A percentile compares a stretch with the other conserved stretches of the same genome.
phyloP scores from a whole-genome alignment of 2,113 vertebrate genomes.

The Ariopsis seemanni region DNA sequence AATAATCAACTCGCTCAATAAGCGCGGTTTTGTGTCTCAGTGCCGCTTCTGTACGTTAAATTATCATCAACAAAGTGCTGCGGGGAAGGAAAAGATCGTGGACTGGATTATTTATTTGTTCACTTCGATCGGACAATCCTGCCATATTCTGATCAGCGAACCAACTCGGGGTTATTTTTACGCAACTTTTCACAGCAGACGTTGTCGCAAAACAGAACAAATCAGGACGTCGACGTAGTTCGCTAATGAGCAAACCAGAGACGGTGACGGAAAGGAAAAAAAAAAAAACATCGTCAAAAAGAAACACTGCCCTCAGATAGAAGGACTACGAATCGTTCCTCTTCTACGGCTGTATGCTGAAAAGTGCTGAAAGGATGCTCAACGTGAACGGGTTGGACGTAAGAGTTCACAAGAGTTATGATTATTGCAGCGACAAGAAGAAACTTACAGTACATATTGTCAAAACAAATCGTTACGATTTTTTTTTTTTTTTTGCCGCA shows the following conservation, averaged over 20 bases:
- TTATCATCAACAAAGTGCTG: neutral
- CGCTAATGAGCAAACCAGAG: neutral
- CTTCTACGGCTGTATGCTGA: neutral
- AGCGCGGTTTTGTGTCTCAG: neutral
- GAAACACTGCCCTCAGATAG: neutral
- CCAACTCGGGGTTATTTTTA: neutral
- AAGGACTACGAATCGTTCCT: neutral
- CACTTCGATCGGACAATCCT: constrained; percentile 9
- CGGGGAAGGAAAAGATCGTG: neutral
- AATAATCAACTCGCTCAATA: constrained; percentile 44
- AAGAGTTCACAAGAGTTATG: neutral
- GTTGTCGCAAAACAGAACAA: neutral
- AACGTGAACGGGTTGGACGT: no score
- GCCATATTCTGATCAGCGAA: neutral
- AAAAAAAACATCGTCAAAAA: no score
- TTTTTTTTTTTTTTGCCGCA: no score
- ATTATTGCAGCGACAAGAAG: neutral
- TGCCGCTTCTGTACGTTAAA: constrained; percentile 24
- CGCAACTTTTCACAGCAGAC: neutral
- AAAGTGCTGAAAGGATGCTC: neutral
- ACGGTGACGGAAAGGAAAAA: neutral
- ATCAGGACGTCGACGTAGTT: neutral
- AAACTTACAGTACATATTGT: neutral
- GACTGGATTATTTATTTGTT: constrained; percentile 27
- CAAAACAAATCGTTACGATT: no score